These are phyloP conservation scores for Progne subis DNA, from an alignment of 2,113 vertebrate species.

Conservation along the genomic window DNA sequence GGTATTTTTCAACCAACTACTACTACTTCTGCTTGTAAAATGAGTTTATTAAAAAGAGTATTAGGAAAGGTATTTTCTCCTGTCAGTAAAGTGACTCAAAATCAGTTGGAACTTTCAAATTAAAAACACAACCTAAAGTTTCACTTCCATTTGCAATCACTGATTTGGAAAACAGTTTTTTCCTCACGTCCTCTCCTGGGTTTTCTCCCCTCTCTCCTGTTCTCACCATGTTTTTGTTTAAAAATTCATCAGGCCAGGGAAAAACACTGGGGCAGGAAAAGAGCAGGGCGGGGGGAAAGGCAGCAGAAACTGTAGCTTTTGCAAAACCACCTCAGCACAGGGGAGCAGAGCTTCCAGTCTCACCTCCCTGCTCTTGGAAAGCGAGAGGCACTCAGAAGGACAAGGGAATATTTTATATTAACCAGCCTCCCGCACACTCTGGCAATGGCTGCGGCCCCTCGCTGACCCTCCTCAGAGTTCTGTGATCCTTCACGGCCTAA, in stretches of 20 bases:
- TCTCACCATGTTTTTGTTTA: slow-evolving; percentile 39
- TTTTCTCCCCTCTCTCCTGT: neutral
- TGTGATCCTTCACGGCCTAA: neutral
- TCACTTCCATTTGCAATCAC: neutral
- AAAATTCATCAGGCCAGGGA: slow-evolving; percentile 43
- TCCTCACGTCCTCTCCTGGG: neutral
- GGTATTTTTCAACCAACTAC: neutral
- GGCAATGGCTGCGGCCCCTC: rapidly evolving
- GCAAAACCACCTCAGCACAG: neutral
- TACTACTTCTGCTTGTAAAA: neutral
- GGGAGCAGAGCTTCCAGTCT: neutral
- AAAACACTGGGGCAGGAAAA: neutral
- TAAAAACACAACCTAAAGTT: slow-evolving; percentile 7
- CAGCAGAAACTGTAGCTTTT: slow-evolving; percentile 6
- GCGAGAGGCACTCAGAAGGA: neutral
- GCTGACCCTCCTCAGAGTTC: neutral
- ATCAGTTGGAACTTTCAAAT: neutral
- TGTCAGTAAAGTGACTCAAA: neutral
- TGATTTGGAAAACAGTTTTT: neutral
- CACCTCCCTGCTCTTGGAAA: neutral
- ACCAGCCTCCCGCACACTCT: rapidly evolving
- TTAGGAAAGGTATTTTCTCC: neutral
- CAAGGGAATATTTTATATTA: neutral
- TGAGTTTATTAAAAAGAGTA: neutral
- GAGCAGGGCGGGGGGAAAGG: rapidly evolving